These are phyloP conservation scores for Aethes cnicana DNA, from an alignment of 2,888 invertebrate genomes.

Conservation along the genomic window DNA sequence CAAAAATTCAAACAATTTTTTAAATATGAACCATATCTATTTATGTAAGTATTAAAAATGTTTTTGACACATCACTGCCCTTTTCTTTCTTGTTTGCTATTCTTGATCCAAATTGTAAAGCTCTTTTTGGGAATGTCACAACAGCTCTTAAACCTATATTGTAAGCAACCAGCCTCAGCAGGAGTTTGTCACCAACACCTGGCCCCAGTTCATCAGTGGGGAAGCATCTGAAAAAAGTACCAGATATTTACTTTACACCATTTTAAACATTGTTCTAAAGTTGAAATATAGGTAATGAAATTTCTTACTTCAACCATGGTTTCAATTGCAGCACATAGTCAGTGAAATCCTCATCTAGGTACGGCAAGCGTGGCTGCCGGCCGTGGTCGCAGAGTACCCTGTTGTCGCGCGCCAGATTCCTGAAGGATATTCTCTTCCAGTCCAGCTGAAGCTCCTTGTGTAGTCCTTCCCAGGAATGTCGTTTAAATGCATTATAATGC, in stretches of 20 bases:
- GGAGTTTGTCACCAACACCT: slow-evolving; percentile 96
- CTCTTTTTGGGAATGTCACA: slow-evolving; percentile 91
- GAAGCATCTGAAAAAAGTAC: slow-evolving; percentile 75
- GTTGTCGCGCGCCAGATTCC: slow-evolving; percentile 98
- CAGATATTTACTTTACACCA: no score
- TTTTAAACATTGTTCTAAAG: no score
- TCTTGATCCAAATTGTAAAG: slow-evolving; percentile 98
- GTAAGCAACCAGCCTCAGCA: slow-evolving; percentile 89
- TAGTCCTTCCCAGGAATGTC: slow-evolving; percentile 80
- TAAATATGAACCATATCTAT: neutral
- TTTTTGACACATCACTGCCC: slow-evolving; percentile 88
- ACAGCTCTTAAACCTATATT: slow-evolving; percentile 85
- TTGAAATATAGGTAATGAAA: neutral
- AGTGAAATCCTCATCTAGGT: slow-evolving; percentile 88
- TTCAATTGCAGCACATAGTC: slow-evolving; percentile 84
- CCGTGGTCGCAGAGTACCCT: slow-evolving; percentile 95
- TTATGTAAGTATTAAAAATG: slow-evolving; percentile 42
- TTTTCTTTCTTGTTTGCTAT: slow-evolving; percentile 96
- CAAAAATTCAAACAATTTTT: no score
- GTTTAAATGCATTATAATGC: slow-evolving; percentile 88
- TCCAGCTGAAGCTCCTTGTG: slow-evolving; percentile 87
- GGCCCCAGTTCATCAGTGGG: slow-evolving; percentile 82
- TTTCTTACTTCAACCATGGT: slow-evolving; percentile 85
- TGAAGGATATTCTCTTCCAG: slow-evolving; percentile 91
- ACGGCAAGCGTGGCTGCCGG: slow-evolving; percentile 90